Conservation (phyloP, 2,797 vertebrate species). For the Carapus acus region DNA sequence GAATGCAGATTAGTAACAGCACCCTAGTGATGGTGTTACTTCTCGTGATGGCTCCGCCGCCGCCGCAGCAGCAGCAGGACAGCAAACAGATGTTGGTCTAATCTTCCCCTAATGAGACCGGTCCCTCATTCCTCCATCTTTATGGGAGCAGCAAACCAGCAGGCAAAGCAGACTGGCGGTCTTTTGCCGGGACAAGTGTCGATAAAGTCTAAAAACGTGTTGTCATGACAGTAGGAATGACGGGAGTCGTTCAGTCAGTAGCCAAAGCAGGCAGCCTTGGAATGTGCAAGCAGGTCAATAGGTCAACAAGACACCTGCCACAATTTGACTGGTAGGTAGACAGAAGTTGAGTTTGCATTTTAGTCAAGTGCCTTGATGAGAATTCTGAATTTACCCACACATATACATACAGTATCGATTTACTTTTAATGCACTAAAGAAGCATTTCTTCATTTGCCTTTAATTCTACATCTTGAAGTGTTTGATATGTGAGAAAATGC, state of each 20-base stretch:
- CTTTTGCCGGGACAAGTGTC: constrained; percentile 41
- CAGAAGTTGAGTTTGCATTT: too few species aligned
- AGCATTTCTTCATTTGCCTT: constrained; percentile 3
- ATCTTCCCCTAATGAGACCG: constrained; percentile 76
- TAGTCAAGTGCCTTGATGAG: not conserved
- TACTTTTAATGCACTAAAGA: not conserved
- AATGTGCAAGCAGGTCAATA: not conserved
- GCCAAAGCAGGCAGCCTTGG: not conserved
- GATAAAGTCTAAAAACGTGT: constrained; percentile 39
- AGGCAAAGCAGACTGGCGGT: constrained; percentile 44
- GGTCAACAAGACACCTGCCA: too few species aligned
- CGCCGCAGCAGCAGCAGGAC: constrained; percentile 52
- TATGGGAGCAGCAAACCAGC: constrained; percentile 65
- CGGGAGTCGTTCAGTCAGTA: not conserved
- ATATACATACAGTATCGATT: too few species aligned
- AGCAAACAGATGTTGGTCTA: constrained; percentile 76
- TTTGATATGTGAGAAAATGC: constrained; percentile 16
- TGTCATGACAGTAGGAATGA: constrained; percentile 13
- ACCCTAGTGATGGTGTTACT: constrained; percentile 41
- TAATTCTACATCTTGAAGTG: too few species aligned
- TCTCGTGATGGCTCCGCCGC: constrained; percentile 40
- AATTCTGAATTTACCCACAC: not conserved
- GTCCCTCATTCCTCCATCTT: constrained; percentile 69
- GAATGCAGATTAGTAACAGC: constrained; percentile 45
- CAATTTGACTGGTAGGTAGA: constrained; percentile 11